A percentile compares a stretch with the other conserved stretches of the same genome.
These are phyloP conservation scores for Andrena hattorfiana DNA, from an alignment of 2,888 invertebrate species.

Conservation along the genomic window DNA sequence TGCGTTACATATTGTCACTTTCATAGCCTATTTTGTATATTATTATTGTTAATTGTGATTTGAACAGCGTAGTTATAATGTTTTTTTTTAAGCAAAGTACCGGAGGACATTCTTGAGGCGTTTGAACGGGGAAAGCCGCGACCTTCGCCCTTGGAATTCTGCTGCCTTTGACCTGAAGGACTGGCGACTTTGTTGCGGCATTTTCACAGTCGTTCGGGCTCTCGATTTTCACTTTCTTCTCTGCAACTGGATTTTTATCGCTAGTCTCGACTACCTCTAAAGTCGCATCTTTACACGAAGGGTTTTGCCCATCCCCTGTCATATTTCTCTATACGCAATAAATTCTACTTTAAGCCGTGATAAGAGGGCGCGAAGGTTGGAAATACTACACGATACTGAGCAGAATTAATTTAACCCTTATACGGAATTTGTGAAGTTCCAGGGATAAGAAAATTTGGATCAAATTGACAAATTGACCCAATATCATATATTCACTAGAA, in stretches of 20 bases:
- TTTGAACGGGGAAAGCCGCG: conserved; percentile 6
- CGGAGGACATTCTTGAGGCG: conserved; percentile 13
- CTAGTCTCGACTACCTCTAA: background rate
- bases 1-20: background rate
- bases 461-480: too few species aligned
- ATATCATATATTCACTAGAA: too few species aligned
- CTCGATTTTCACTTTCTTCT: background rate
- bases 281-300: conserved; percentile 10
- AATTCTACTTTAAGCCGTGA: background rate
- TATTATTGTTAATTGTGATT: background rate
- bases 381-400: too few species aligned
- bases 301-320: background rate
- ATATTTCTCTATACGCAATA: background rate
- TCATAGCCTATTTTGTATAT: conserved; percentile 7
- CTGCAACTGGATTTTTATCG: background rate
- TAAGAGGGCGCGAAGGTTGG: too few species aligned
- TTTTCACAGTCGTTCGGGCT: conserved; percentile 8
- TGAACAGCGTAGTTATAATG: background rate
- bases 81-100: conserved; percentile 3
- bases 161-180: conserved; percentile 46
- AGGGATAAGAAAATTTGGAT: too few species aligned
- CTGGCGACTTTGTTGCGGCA: background rate
- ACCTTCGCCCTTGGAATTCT: conserved; percentile 65
- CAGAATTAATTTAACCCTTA: too few species aligned
- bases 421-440: too few species aligned